phyloP scores from a whole-genome alignment of 2,113 vertebrate species.

The Pagrus major region DNA sequence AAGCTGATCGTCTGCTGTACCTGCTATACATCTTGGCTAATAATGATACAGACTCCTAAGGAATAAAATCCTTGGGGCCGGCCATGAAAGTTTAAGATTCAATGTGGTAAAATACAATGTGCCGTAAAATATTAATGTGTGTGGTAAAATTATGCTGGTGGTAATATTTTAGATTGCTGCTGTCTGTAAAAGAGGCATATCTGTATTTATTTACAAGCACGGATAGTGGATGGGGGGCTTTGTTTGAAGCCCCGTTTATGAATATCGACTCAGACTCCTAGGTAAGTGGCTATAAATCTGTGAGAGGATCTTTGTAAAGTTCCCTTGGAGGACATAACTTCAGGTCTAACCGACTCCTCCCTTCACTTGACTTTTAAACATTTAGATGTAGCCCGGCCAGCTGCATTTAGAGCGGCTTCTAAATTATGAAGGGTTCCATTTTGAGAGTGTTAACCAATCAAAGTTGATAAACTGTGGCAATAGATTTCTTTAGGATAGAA shows the following conservation, averaged over 20 bases:
- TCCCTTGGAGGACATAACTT: slow-evolving; percentile 85
- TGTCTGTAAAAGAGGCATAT: slow-evolving; percentile 87
- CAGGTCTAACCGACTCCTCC: slow-evolving; percentile 76
- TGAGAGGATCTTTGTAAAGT: slow-evolving; percentile 79
- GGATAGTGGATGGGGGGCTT: slow-evolving; percentile 77
- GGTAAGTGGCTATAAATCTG: slow-evolving; percentile 87
- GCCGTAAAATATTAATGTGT: slow-evolving; percentile 86
- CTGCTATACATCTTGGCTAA: slow-evolving; percentile 66
- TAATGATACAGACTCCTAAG: slow-evolving; percentile 71
- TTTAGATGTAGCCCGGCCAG: slow-evolving; percentile 75
- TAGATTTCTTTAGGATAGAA: slow-evolving; percentile 59
- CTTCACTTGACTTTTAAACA: slow-evolving; percentile 84
- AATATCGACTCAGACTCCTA: slow-evolving; percentile 83
- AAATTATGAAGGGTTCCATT: slow-evolving; percentile 73
- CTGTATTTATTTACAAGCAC: slow-evolving; percentile 86
- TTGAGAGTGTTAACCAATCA: slow-evolving; percentile 75
- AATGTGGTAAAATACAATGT: slow-evolving; percentile 86
- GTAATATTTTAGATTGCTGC: slow-evolving; percentile 87
- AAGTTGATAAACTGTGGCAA: slow-evolving; percentile 66
- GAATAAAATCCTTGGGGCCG: slow-evolving; percentile 76
- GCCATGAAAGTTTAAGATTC: slow-evolving; percentile 83
- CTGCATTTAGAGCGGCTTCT: slow-evolving; percentile 73
- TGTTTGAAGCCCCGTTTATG: slow-evolving; percentile 87
- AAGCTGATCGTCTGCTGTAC: slow-evolving; percentile 19
- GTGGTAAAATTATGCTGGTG: slow-evolving; percentile 86